These are phyloP conservation scores for Ceramica pisi DNA, from an alignment of 2,888 invertebrate genomes.

Conservation along the genomic window DNA sequence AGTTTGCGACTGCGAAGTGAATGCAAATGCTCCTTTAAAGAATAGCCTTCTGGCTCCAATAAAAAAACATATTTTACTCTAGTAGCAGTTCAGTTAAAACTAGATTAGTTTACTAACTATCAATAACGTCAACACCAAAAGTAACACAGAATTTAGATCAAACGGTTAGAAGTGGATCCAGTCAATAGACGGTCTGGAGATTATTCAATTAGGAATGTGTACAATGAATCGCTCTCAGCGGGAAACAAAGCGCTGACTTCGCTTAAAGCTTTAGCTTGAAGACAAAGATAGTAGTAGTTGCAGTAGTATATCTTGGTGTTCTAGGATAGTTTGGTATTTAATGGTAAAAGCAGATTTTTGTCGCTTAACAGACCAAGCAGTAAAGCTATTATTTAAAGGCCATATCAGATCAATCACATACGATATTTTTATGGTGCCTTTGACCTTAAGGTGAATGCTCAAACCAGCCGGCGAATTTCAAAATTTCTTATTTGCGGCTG, in stretches of 20 bases:
- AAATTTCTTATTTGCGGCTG: no score
- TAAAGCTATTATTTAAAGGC: no score
- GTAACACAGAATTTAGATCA: slow-evolving; percentile 22
- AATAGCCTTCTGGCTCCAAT: no score
- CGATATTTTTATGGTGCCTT: no score
- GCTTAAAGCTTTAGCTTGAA: slow-evolving; percentile 21
- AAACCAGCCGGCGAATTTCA: no score
- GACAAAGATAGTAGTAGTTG: background rate
- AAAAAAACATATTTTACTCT: background rate
- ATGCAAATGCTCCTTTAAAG: no score
- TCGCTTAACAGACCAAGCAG: background rate
- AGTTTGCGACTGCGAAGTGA: no score
- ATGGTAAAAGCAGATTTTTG: background rate
- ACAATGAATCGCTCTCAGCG: slow-evolving; percentile 46
- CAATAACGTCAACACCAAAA: slow-evolving; percentile 9
- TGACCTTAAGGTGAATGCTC: no score
- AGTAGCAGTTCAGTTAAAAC: background rate
- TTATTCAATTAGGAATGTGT: slow-evolving; percentile 47
- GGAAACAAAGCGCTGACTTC: slow-evolving; percentile 46
- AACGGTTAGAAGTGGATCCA: slow-evolving; percentile 22
- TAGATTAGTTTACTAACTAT: background rate
- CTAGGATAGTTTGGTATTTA: background rate
- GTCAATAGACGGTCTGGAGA: slow-evolving; percentile 38
- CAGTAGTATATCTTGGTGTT: slow-evolving; percentile 1
- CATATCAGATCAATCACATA: no score